Evolutionary conservation across 2,888 invertebrate species (phyloP), one percentile per base, ranked within the genome.

Genomic region (Chrysolina haemoptera): DNA sequence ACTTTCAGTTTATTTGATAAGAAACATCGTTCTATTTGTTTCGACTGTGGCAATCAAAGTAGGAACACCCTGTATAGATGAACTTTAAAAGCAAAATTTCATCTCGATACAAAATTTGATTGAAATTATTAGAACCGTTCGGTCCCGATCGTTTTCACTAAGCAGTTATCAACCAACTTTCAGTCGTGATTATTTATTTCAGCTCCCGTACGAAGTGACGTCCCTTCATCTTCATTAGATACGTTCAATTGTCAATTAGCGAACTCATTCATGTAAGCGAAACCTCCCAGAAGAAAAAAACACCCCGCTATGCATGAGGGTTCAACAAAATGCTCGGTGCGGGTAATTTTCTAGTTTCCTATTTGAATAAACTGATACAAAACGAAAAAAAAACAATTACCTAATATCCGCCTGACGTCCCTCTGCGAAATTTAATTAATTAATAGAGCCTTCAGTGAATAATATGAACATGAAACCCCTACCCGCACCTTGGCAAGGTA

Each of bases 371-470:
- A 59, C 22, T 27, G 59, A 59, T 59, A 59, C 35, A 22, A 59
- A 59, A 22, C 14, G 27, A 22, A 35, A 59, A 35, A 35, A n/a
- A 12, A 46, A 46, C 46, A 46, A 14, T 46, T 59, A 59, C 35
- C 35, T 59, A 59, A n/a, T n/a, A 27, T 27, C 14, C 59, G 27
- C 59, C 59, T 27, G 9, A 14, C 22, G 59, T 12, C 18, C 18
- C 22, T 59, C 59, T 59, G 59, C n/a, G 35, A 59, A 46, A 59
- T n/a, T 5, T 59, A 59, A 59, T 59, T 59, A 59, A 27, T 59
- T 35, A 35, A 35, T 59, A n/a, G 59, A 53, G 20, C 20, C 35
- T 27, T 59, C 59, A 59, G 9, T 55, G 55, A 11, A 55, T 12
- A 11, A 55, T 12, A 20, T 22, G 55, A 48, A 48, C 48, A 48